Conservation (phyloP, 1,140 invertebrate genomes). For the Cecropterus lyciades region DNA sequence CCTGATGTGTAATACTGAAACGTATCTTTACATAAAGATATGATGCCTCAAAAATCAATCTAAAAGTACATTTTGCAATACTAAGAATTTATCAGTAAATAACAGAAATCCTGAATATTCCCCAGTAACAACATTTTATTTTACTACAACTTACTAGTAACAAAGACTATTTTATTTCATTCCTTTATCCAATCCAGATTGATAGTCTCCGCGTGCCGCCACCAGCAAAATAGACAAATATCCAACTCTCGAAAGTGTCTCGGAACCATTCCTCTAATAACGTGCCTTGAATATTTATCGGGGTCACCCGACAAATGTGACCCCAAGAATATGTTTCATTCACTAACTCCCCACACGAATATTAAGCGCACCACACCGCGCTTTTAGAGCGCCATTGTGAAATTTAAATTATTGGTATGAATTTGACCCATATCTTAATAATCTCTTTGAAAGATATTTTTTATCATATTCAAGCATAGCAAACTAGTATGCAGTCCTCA, state of each 20-base stretch:
- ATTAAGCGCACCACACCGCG: conserved; percentile 19
- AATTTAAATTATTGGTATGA: background rate
- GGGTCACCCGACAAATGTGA: conserved; percentile 31
- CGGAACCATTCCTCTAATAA: conserved; percentile 37
- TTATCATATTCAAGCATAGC: no score
- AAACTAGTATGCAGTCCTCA: no score
- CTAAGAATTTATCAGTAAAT: no score
- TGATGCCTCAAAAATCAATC: no score
- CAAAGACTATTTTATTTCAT: no score
- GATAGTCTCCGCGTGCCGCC: background rate
- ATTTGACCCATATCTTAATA: background rate
- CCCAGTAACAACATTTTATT: no score
- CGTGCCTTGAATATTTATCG: conserved; percentile 40
- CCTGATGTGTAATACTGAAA: no score
- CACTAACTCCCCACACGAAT: conserved; percentile 35
- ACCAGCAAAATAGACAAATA: conserved; percentile 9
- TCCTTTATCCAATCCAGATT: conserved; percentile 3
- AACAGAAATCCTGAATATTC: no score
- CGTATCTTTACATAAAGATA: no score
- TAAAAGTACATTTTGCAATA: no score
- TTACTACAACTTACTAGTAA: no score
- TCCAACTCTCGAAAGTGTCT: conserved; percentile 21
- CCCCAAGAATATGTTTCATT: conserved; percentile 45
- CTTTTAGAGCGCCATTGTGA: conserved; percentile 17
- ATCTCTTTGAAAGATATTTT: no score